Percentiles rank a stretch among this genome's conserved stretches.
Evolutionary conservation across 2,113 vertebrate species (phyloP).

Genomic region (Pachycephala philippinensis): DNA sequence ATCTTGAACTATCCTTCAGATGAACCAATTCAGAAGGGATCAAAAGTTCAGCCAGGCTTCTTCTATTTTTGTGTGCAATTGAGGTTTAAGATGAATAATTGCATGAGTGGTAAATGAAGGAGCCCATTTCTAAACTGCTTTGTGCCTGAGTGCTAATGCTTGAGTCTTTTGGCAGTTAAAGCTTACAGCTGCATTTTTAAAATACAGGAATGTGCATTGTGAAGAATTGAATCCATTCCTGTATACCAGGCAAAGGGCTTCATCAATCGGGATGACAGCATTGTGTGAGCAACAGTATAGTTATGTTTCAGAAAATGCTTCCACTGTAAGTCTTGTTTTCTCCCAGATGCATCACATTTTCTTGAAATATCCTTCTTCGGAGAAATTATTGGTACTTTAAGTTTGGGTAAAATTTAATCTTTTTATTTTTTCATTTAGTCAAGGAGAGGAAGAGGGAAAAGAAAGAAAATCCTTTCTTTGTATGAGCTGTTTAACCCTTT

Average conservation of each 20-base stretch:
- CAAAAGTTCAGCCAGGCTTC: background rate
- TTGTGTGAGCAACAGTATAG: background rate
- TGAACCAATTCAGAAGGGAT: background rate
- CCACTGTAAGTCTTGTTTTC: background rate
- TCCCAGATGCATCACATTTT: background rate
- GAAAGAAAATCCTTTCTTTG: background rate
- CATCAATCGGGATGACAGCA: conserved; percentile 21
- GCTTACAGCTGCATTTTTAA: background rate
- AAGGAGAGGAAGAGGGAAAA: background rate
- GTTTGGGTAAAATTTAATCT: background rate
- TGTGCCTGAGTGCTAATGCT: background rate
- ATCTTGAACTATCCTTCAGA: background rate
- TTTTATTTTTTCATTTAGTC: background rate
- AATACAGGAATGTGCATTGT: background rate
- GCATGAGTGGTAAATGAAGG: background rate
- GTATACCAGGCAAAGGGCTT: background rate
- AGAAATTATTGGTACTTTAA: background rate
- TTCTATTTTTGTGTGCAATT: background rate
- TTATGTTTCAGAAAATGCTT: conserved; percentile 16
- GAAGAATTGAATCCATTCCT: background rate
- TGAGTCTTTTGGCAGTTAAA: background rate
- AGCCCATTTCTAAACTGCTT: background rate
- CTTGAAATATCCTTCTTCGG: background rate
- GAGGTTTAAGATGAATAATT: conserved; percentile 4
- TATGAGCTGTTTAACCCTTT: background rate